A percentile compares a stretch with the other conserved stretches of the same genome.
Conservation (phyloP, 2,113 vertebrate species). For the Epinephelus moara region DNA sequence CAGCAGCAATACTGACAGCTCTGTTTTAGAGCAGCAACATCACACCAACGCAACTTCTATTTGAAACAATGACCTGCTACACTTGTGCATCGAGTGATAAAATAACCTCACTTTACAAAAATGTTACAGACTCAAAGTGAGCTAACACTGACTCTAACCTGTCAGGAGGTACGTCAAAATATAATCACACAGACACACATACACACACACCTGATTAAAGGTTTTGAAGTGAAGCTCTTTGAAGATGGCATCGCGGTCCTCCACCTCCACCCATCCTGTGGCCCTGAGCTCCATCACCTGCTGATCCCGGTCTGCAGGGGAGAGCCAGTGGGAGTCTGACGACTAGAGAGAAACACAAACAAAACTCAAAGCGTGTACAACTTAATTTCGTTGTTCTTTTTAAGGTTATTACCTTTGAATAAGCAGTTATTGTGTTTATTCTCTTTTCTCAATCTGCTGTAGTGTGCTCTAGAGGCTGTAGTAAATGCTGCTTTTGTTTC, state of each 20-base stretch:
- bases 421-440: background rate
- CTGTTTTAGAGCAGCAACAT: background rate
- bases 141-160: too few relatives aligned
- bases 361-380: background rate
- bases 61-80: background rate
- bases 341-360: constrained; percentile 80
- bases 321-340: constrained; percentile 88
- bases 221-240: constrained; percentile 96
- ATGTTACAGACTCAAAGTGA: background rate
- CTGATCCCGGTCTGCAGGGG: constrained; percentile 90
- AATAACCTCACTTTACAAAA: background rate
- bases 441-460: background rate
- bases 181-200: constrained; percentile 24
- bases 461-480: background rate
- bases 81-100: background rate
- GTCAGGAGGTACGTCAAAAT: background rate
- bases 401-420: background rate
- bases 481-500: background rate
- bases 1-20: too few relatives aligned
- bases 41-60: background rate
- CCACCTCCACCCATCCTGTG: constrained; percentile 91
- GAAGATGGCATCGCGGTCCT: constrained; percentile 92
- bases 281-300: constrained; percentile 88
- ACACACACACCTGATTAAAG: constrained; percentile 89
- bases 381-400: background rate